Percentiles rank a stretch among this genome's conserved stretches.
Conservation (phyloP, 2,113 vertebrate genomes). For the Chrysochloris asiatica region DNA sequence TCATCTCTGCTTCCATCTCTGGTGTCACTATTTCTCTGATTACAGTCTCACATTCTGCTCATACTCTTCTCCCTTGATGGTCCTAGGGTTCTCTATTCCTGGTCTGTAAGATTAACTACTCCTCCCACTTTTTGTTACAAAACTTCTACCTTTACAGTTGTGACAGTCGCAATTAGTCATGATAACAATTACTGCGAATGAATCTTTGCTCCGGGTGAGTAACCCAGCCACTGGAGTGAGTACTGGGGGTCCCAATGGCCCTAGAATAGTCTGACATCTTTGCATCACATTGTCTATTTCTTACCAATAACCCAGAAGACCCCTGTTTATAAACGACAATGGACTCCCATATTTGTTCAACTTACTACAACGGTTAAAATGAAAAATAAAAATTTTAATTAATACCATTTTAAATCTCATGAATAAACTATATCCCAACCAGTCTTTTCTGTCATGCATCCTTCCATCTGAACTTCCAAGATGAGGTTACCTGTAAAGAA, state of each 20-base stretch:
- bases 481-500: conserved; percentile 90
- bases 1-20: too few relatives aligned
- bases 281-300: background rate
- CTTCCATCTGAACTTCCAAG: background rate
- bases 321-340: background rate
- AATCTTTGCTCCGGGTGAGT: background rate
- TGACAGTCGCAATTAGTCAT: too few relatives aligned
- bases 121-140: too few relatives aligned
- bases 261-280: background rate
- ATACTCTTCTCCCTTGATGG: too few relatives aligned
- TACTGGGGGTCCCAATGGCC: background rate
- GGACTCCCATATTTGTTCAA: background rate
- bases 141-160: too few relatives aligned
- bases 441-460: background rate
- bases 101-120: too few relatives aligned
- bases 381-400: background rate
- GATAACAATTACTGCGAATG: too few relatives aligned
- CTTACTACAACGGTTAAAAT: background rate
- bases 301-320: background rate
- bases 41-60: too few relatives aligned
- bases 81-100: too few relatives aligned
- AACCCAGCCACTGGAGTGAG: background rate
- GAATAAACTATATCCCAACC: background rate
- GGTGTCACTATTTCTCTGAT: too few relatives aligned
- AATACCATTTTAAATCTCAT: background rate